These are phyloP conservation scores for Episyrphus balteatus DNA, from an alignment of 1,140 invertebrate genomes.

Conservation along the genomic window DNA sequence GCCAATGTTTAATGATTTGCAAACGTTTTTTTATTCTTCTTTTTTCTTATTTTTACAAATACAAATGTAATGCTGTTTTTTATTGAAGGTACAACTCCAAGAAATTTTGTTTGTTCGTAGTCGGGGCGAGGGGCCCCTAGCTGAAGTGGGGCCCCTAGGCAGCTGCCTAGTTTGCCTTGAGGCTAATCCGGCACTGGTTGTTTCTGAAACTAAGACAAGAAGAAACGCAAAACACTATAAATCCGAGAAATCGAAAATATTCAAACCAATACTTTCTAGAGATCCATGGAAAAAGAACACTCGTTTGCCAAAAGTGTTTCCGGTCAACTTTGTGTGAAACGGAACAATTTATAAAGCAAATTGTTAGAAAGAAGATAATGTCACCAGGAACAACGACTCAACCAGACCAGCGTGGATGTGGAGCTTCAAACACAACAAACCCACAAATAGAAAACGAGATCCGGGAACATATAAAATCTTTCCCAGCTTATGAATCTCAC, in stretches of 20 bases:
- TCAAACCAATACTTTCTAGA: background rate
- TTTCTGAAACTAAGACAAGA: no score
- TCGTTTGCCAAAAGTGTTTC: conserved; percentile 1
- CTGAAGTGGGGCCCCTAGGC: no score
- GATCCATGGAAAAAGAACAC: background rate
- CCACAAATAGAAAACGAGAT: background rate
- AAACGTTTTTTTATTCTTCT: no score
- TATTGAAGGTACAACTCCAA: no score
- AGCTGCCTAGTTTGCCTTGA: no score
- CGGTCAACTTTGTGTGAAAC: background rate
- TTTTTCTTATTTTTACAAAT: no score
- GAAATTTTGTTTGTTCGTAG: no score
- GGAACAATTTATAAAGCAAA: background rate
- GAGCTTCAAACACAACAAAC: background rate
- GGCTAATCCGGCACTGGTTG: no score
- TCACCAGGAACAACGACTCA: background rate
- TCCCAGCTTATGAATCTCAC: no score
- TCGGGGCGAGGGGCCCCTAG: no score
- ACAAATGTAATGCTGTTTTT: no score
- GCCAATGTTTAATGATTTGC: no score
- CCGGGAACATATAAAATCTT: background rate
- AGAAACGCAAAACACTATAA: background rate
- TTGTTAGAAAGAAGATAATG: background rate
- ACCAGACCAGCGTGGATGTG: background rate
- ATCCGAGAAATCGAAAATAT: background rate